Base-by-base conservation (phyloP, 2,797 vertebrate species). In the Cynodonichthys magdalenae region DNA sequence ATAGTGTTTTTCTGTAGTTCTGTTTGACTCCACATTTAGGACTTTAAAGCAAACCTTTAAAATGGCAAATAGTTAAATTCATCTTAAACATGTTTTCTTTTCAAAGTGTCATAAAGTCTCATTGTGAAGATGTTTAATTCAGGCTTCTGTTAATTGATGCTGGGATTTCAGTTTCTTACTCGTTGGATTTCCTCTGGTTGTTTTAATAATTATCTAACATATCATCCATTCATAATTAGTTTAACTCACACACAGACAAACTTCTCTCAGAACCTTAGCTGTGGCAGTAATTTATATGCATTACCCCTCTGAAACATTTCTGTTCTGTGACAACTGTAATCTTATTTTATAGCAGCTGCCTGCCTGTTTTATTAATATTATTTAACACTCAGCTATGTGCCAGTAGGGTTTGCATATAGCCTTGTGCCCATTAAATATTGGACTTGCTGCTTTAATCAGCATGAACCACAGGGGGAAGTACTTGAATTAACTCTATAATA, bases 361-460 rank as follows among this genome's bases (percentile, higher is more conserved):
- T 28, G 49, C 65, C 74, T 69, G 48, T 77, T 86, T 81, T 81
- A 82, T 81, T 73, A 71, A 77, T 54, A 47, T 59, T 69, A 77
- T 85, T 84, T 64, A 78, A 77, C 44, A 74, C 73, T 49, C 54
- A 45, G 42, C 52, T 39, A 52, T 49, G 36, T 62, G 49, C 53
- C 54, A 47, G 47, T 42, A 4, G 53, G 29, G 48, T 79, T 57
- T 71, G 66, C 66, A 62, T 65, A 60, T 7, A 51, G 41, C 66
- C 15, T 29, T 46, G 48, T 44, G 27, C 61, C 45, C 48, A 20
- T 75, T 65, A 55, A 77, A 74, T 53, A 65, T 31, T 56, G 15
- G 17, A 57, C 57, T 58, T 58, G 56, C 53, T 69, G 51, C 65
- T 61, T 73, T 73, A 74, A 81, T 79, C 63, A 65, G 45, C 62